These are phyloP conservation scores for Thaleichthys pacificus DNA, from an alignment of 2,797 vertebrate species.

Conservation along the genomic window DNA sequence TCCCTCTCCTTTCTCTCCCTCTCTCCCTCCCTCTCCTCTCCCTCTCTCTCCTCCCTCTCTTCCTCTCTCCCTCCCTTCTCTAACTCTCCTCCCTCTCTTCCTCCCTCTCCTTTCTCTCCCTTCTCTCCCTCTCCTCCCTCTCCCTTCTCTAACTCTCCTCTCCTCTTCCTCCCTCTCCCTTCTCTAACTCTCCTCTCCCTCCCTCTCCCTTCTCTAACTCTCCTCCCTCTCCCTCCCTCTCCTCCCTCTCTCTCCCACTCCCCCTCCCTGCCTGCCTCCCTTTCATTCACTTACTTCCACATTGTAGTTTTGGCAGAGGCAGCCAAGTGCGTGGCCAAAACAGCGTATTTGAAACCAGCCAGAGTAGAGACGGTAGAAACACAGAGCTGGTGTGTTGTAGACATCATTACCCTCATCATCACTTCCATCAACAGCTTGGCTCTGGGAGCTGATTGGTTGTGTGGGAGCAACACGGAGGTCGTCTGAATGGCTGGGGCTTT, in stretches of 20 bases:
- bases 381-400: too few relatives aligned
- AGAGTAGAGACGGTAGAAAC: slow-evolving; percentile 71
- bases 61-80: slow-evolving; percentile 10
- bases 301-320: slow-evolving; percentile 67
- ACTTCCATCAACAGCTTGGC: too few relatives aligned
- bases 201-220: neutral
- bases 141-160: neutral
- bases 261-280: slow-evolving; percentile 4
- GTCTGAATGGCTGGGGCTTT: slow-evolving; percentile 43
- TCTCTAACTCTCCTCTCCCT: neutral
- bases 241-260: slow-evolving; percentile 12
- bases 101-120: neutral
- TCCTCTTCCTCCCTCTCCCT: neutral
- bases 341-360: slow-evolving; percentile 75
- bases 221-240: neutral
- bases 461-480: slow-evolving; percentile 71
- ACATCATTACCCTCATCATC: too few relatives aligned
- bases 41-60: neutral
- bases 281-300: slow-evolving; percentile 40
- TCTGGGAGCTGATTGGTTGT: slow-evolving; percentile 11
- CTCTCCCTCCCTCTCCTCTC: slow-evolving; percentile 11
- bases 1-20: neutral
- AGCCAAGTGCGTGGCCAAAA: slow-evolving; percentile 64
- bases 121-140: slow-evolving; percentile 5
- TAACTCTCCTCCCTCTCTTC: slow-evolving; percentile 3